Percentiles rank a stretch among this genome's conserved stretches.
phyloP scores from a whole-genome alignment of 1,140 invertebrate genomes.

The Armadillidium nasatum region DNA sequence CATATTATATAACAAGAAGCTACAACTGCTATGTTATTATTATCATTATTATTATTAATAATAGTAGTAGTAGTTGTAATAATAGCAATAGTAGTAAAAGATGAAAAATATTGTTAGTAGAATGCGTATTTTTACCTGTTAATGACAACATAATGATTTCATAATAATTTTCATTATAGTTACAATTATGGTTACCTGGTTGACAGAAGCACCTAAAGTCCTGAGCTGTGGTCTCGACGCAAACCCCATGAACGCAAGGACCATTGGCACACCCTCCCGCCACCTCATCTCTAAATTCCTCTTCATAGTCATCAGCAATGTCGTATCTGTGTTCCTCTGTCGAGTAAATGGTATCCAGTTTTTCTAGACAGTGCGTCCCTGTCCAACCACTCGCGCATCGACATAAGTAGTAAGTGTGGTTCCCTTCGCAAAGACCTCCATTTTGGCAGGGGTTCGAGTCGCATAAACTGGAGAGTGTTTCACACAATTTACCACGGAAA shows the following conservation, averaged over 20 bases:
- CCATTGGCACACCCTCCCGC: slow-evolving; percentile 49
- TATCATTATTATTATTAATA: too few species aligned
- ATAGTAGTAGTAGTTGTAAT: too few species aligned
- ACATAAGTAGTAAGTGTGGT: slow-evolving; percentile 50
- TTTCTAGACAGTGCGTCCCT: slow-evolving; percentile 48
- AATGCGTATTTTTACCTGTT: too few species aligned
- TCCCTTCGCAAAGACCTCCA: slow-evolving; percentile 49
- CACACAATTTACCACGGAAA: slow-evolving; percentile 43
- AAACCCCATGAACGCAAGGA: slow-evolving; percentile 53
- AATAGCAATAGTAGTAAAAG: too few species aligned
- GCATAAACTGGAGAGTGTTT: slow-evolving; percentile 44
- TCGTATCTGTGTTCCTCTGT: not conserved
- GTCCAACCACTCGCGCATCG: slow-evolving; percentile 51
- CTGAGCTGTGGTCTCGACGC: slow-evolving; percentile 48
- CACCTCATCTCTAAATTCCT: not conserved
- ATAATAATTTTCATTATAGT: too few species aligned
- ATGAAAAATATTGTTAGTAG: too few species aligned
- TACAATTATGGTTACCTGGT: slow-evolving; percentile 46
- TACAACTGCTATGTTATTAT: too few species aligned
- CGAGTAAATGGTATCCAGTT: not conserved
- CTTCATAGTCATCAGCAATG: not conserved
- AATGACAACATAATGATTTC: too few species aligned
- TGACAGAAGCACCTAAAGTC: slow-evolving; percentile 53
- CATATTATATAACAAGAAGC: too few species aligned
- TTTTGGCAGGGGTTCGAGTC: slow-evolving; percentile 50